phyloP scores from a whole-genome alignment of 2,113 vertebrate species.

The Prunella himalayana region DNA sequence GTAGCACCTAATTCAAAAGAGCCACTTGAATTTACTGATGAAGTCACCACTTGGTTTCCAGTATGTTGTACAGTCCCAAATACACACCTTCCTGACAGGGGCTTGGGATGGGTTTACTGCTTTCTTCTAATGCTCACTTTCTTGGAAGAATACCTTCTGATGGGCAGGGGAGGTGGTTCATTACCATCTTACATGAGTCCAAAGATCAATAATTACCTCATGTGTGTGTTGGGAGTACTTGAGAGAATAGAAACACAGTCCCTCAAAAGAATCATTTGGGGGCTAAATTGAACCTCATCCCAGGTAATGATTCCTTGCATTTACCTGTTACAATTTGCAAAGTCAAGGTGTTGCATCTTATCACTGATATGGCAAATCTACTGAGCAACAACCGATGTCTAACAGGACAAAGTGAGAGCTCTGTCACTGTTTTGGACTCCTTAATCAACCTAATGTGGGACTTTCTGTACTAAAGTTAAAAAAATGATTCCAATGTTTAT shows the following conservation, averaged over 20 bases:
- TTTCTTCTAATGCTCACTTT: not conserved
- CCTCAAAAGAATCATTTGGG: not conserved
- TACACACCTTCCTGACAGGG: not conserved
- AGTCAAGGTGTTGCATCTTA: not conserved
- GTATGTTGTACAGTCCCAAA: not conserved
- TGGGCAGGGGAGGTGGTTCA: not conserved
- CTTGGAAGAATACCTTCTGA: not conserved
- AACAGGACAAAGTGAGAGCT: not conserved
- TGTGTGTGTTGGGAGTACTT: not conserved
- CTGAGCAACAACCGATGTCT: fast-evolving
- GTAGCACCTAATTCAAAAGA: not conserved
- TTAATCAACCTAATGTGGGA: not conserved
- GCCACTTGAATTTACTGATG: not conserved
- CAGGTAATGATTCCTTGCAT: not conserved
- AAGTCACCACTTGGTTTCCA: not conserved
- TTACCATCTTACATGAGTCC: fast-evolving
- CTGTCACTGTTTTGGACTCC: not conserved
- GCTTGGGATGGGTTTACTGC: not conserved
- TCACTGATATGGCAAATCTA: not conserved
- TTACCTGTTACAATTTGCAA: not conserved
- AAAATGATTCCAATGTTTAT: not conserved
- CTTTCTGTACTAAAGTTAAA: not conserved
- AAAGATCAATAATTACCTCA: fast-evolving
- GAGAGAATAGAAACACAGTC: not conserved
- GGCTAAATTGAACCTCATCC: not conserved